Evolutionary conservation across 2,113 vertebrate genomes (phyloP), one percentile per base, ranked within the genome.

Genomic region (Rhegmatorhina hoffmannsi): DNA sequence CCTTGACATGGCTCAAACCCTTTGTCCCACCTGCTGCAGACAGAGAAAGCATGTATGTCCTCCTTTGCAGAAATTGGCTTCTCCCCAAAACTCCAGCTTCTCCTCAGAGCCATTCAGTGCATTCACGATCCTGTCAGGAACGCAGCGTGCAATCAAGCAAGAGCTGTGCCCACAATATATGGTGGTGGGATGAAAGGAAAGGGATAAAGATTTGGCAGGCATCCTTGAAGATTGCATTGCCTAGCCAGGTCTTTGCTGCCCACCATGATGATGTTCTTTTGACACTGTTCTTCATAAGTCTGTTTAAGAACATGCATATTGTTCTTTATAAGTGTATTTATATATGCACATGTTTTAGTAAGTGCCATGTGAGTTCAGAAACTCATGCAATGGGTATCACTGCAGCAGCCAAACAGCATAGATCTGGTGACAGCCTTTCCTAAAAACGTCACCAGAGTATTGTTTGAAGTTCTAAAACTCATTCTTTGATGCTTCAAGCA

Each of bases 131-230:
- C 73, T 50, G 19, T 19, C 26, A 31, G 34, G 73, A 82, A 60
- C 2, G 10, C 4, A 50, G 43, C 0, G 0, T n/a, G 33, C 34
- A 78, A 46, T 68, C 52, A 53, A 17, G 49, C 0, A 1, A 79
- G 38, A 76, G 2, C 26, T 36, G 10, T 24, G 52, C 29, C 19
- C 55, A 52, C 2, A 9, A 9, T 17, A 17, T 11, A 9, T 1
- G 11, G 13, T 14, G 21, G 36, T 62, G 69, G 13, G 50, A 69
- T 53, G 55, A 66, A 78, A 78, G 10, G 13, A 59, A 53, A 11
- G 83, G 40, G 83, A 79, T 14, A 17, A 72, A 77, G 29, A 47
- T 64, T 82, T n/a, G 13, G 24, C 25, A 82, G 73, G 25, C 43
- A 82, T 31, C 43, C 56, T 31, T 73, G 44, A 63, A 6, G 15